Conservation (phyloP, 1,140 invertebrate species). For the Pomacea maculata region DNA sequence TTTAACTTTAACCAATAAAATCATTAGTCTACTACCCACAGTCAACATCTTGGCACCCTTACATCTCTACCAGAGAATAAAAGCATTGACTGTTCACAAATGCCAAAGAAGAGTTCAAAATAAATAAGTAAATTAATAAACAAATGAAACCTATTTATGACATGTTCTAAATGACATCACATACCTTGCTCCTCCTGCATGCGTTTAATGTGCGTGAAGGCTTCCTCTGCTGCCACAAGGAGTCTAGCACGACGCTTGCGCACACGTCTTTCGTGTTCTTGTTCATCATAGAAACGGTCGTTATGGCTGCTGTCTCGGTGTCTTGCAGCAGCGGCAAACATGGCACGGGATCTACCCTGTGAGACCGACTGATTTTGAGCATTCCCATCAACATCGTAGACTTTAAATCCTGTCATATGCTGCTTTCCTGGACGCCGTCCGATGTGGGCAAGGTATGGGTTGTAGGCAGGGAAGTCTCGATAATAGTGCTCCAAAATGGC, state of each 20-base stretch:
- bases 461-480: slow-evolving; percentile 94
- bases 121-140: neutral
- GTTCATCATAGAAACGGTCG: slow-evolving; percentile 94
- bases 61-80: no score
- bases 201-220: slow-evolving; percentile 91
- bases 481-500: slow-evolving; percentile 96
- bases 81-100: no score
- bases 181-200: slow-evolving; percentile 69
- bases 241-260: slow-evolving; percentile 88
- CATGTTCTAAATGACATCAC: slow-evolving; percentile 8
- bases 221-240: slow-evolving; percentile 93
- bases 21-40: no score
- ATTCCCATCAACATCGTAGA: slow-evolving; percentile 91
- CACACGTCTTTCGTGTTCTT: slow-evolving; percentile 93
- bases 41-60: no score
- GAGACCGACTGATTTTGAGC: slow-evolving; percentile 62
- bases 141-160: neutral
- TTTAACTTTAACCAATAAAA: no score
- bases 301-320: slow-evolving; percentile 91
- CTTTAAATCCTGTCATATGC: slow-evolving; percentile 81
- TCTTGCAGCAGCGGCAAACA: slow-evolving; percentile 67
- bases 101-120: no score
- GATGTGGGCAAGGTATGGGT: slow-evolving; percentile 81
- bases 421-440: slow-evolving; percentile 50
- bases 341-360: slow-evolving; percentile 69